A percentile compares a stretch with the other conserved stretches of the same genome.
phyloP scores from a whole-genome alignment of 2,888 invertebrate species.

The Drosophila mimica region DNA sequence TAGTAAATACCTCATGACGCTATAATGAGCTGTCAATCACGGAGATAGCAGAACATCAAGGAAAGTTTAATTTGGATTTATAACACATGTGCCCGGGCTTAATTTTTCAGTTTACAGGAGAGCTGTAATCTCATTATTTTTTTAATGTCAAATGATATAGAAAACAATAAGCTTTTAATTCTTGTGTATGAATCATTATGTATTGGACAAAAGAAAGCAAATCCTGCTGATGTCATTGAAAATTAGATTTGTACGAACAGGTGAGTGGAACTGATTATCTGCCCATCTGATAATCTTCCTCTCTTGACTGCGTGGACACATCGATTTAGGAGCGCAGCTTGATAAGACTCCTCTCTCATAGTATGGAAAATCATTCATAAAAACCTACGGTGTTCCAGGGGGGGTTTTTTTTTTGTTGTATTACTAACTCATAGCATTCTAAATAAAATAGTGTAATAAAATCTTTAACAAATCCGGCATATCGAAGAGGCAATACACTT shows the following conservation, averaged over 20 bases:
- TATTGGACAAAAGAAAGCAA: neutral
- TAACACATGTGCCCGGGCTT: neutral
- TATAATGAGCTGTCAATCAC: slow-evolving; percentile 17
- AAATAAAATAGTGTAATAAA: slow-evolving; percentile 7
- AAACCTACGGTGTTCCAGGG: neutral
- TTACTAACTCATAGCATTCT: slow-evolving; percentile 1
- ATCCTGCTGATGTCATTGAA: neutral
- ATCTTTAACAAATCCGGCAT: neutral
- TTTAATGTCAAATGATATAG: neutral
- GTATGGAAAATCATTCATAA: slow-evolving; percentile 10
- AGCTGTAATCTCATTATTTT: neutral
- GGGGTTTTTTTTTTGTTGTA: neutral
- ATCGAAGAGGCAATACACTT: neutral
- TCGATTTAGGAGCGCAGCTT: neutral
- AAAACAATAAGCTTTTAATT: neutral
- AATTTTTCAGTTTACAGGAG: slow-evolving; percentile 1
- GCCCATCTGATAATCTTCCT: neutral
- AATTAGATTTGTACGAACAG: too few relatives aligned
- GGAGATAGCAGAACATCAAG: slow-evolving; percentile 10
- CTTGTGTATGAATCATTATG: neutral
- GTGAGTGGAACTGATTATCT: neutral
- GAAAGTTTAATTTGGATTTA: neutral
- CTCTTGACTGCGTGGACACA: neutral
- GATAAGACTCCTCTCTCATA: neutral
- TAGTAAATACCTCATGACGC: neutral